Conservation (phyloP, 2,113 vertebrate genomes). For the Neomonachus schauinslandi region DNA sequence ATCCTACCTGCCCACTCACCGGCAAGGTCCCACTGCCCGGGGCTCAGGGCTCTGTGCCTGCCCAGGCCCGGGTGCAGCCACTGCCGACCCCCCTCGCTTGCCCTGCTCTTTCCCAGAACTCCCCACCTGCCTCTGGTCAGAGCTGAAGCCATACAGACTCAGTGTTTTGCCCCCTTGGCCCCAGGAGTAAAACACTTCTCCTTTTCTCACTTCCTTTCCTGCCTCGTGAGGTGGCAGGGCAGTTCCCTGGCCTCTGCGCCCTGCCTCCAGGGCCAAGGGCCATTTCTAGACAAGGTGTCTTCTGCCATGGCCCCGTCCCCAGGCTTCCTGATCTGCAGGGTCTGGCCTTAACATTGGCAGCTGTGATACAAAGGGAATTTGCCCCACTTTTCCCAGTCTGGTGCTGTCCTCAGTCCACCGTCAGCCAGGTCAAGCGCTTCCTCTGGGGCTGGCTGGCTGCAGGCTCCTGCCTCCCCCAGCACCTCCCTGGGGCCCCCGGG, state of each 20-base stretch:
- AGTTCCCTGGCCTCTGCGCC: slow-evolving; percentile 3
- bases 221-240: slow-evolving; percentile 39
- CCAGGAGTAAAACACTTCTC: slow-evolving; percentile 66
- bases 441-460: slow-evolving; percentile 29
- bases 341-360: slow-evolving; percentile 54
- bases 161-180: slow-evolving; percentile 40
- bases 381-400: slow-evolving; percentile 51
- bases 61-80: background rate
- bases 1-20: background rate
- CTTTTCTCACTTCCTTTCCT: slow-evolving; percentile 67
- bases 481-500: background rate
- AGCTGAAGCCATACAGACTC: slow-evolving; percentile 75
- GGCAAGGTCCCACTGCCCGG: slow-evolving; percentile 31
- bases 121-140: slow-evolving; percentile 23
- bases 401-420: slow-evolving; percentile 65
- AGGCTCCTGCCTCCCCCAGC: background rate
- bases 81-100: slow-evolving; percentile 15
- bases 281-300: slow-evolving; percentile 11
- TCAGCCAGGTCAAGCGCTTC: background rate
- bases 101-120: background rate
- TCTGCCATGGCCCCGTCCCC: background rate
- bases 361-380: slow-evolving; percentile 73
- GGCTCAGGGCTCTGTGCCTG: background rate
- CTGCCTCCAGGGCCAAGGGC: slow-evolving; percentile 21
- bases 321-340: slow-evolving; percentile 13